Evolutionary conservation across 2,888 invertebrate genomes (phyloP), one percentile per base, ranked within the genome.

Genomic region (Callyntrura guangdongensis): DNA sequence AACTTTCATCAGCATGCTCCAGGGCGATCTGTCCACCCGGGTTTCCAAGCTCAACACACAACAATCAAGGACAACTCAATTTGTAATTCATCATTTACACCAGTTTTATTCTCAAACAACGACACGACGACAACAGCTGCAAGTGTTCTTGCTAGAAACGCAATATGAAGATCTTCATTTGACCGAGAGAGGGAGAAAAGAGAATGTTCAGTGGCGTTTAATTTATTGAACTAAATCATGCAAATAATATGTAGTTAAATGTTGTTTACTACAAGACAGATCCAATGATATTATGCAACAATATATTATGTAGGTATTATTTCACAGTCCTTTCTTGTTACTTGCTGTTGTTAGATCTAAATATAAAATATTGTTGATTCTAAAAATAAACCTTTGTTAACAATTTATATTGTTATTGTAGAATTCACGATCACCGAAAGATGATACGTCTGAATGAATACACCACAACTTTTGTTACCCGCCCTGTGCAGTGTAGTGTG

Each of bases 21-120:
- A 83, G 92, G 20, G 92, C 89, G 0, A 79, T 92, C 45, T 93
- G 93, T 53, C 92, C 93, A 14, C 92, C 93, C 47, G 92, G 92
- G 27, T 92, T 92, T 69, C 93, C 93, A 12, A 92, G 92, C 6
- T 83, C 87, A n/a, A n/a, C n/a, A n/a, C n/a, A n/a, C n/a, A n/a
- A n/a, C 6, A 85, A 74, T 36, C 59, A 17, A n/a, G 85, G 81
- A 36, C 83, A 90, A 53, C 53, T 67, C 17, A 72, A 36, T 59
- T 14, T 61, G 69, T 82, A 69, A 49, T 45, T 6, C 53, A 22
- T n/a, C 64, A 64, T 64, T 64, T 64, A 64, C 64, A 64, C 1
- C 2, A 2, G 14, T 14, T 14, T 53, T n/a, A n/a, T n/a, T 14
- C 11, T 5, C 53, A 53, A 53, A 9, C 53, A 53, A 53, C 11